These are phyloP conservation scores for Plectrocnemia conspersa DNA, from an alignment of 1,140 invertebrate species.

Conservation along the genomic window DNA sequence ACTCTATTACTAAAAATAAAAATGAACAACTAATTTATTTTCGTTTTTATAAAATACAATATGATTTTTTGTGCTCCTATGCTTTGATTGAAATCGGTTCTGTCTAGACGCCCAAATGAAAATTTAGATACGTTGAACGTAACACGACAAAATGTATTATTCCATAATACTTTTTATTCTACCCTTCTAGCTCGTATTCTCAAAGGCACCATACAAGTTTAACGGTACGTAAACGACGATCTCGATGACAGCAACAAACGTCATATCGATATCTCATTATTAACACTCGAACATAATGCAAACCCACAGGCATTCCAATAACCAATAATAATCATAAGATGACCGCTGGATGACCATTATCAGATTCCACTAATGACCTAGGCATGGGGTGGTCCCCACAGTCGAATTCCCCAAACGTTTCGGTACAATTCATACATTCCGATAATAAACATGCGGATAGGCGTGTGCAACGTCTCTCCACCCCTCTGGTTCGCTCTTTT, in stretches of 20 bases:
- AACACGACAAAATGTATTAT: no score
- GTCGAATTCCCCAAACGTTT: conserved; percentile 25
- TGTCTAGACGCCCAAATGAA: no score
- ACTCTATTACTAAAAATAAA: no score
- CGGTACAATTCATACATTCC: conserved; percentile 32
- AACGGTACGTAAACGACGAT: no score
- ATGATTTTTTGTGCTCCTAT: no score
- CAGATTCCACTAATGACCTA: conserved; percentile 29
- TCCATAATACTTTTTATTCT: no score
- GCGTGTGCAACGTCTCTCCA: background rate
- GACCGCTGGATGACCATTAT: conserved; percentile 29
- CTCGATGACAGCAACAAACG: no score
- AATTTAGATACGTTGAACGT: no score
- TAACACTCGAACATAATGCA: background rate
- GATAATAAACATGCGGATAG: conserved; percentile 27
- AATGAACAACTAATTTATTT: no score
- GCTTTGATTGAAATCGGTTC: no score
- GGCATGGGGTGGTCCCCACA: background rate
- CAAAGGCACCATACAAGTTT: background rate
- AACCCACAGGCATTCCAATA: conserved; percentile 22
- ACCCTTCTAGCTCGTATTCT: background rate
- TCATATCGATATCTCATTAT: no score
- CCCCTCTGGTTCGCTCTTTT: background rate
- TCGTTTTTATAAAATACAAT: no score
- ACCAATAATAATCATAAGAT: conserved; percentile 21